Evolutionary conservation across 2,113 vertebrate genomes (phyloP), one percentile per base, ranked within the genome.

Genomic region (Vulpes lagopus): DNA sequence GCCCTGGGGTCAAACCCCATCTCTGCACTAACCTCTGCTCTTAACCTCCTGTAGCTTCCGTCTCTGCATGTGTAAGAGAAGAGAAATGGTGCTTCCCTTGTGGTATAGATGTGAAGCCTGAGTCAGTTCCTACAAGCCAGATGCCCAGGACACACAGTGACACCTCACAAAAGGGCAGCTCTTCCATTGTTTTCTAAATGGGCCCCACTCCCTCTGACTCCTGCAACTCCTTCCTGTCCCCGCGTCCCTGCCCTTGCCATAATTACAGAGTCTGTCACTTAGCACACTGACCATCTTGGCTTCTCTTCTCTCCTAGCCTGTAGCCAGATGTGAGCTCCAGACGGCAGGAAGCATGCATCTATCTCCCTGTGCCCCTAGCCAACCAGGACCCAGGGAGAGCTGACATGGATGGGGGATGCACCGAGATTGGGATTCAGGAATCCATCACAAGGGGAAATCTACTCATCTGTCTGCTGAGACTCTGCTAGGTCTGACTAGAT

Each of bases 1-100:
- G 57, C 65, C 38, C 57, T 86, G 64, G 55, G 60, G 86, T 78
- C 94, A 93, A 93, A 90, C 20, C 19, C 67, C 59, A 74, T 86
- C 67, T 86, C 73, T 60, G 57, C 49, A 74, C 7, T 69, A 67
- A 32, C n/a, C 22, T 65, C 32, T 92, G 53, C 51, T 80, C 32
- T 49, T 86, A 38, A 82, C 43, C n/a, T 82, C 38, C 59, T 0
- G 0, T 27, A 8, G 49, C n/a, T 22, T 69, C 27, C 0, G 32
- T 53, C 79, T 85, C 65, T 53, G 23, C 23, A 30, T 86, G 43
- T 93, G 30, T n/a, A 60, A 64, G 51, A 89, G 59, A 74, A n/a
- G 92, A 96, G 60, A 88, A 53, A n/a, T 4, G 23, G 14, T 17
- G 17, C 17, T 25, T 82, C 74, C 11, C 22, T 89, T 30, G 27